Evolutionary conservation across 2,797 vertebrate species (phyloP).

Genomic region (Scolopax rusticola): DNA sequence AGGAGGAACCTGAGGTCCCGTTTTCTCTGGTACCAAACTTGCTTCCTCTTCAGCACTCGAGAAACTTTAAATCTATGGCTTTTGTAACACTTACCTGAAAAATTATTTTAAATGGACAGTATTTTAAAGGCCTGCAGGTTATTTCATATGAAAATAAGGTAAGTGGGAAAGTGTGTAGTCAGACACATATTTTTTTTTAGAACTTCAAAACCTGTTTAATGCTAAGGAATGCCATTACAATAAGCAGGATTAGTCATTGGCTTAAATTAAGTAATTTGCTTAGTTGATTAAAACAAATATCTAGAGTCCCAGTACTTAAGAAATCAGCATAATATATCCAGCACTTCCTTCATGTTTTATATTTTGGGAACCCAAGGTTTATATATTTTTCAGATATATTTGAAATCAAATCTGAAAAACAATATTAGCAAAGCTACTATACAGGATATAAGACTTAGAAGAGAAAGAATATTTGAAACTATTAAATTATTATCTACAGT

Average conservation of each 20-base stretch:
- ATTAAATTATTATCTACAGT: background rate
- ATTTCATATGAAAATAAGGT: background rate
- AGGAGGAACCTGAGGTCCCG: background rate
- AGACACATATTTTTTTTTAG: no score
- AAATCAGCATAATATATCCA: background rate
- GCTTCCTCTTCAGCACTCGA: background rate
- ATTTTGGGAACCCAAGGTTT: background rate
- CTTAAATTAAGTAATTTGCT: background rate
- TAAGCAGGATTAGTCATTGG: background rate
- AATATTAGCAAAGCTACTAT: background rate
- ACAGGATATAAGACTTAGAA: background rate
- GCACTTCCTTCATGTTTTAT: background rate
- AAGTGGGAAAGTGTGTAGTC: background rate
- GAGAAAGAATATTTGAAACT: background rate
- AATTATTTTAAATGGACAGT: background rate
- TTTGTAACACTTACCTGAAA: background rate
- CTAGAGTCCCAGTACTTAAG: background rate
- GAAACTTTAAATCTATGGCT: background rate
- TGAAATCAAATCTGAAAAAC: background rate
- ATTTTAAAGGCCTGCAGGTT: background rate
- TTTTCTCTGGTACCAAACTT: background rate
- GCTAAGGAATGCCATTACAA: background rate
- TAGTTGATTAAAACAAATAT: background rate
- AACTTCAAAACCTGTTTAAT: background rate
- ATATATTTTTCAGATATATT: background rate